Conservation (phyloP, 1,140 invertebrate genomes). For the Caenorhabditis inopinata region DNA sequence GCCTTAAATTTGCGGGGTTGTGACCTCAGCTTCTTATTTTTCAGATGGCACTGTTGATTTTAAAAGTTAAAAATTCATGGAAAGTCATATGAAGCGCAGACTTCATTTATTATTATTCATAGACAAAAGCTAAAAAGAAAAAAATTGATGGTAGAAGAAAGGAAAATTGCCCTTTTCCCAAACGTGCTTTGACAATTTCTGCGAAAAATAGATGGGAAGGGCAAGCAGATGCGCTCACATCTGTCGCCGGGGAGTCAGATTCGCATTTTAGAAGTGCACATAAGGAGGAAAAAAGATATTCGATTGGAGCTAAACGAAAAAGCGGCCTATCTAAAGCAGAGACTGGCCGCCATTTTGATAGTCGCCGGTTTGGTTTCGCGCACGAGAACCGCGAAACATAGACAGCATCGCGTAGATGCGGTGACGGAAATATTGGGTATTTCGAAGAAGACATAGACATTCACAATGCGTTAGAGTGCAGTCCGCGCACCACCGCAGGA, state of each 20-base stretch:
- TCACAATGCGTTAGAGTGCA: slow-evolving; percentile 1
- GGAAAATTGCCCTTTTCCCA: not conserved
- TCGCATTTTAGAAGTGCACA: slow-evolving; percentile 2
- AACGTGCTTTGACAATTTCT: not conserved
- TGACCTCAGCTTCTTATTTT: no score
- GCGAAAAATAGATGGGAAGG: not conserved
- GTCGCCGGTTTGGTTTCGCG: slow-evolving; percentile 30
- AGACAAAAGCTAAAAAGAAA: no score
- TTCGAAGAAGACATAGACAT: slow-evolving; percentile 9
- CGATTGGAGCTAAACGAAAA: not conserved
- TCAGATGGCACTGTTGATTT: no score
- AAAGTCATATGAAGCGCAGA: no score
- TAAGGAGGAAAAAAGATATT: not conserved
- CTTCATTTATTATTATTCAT: no score
- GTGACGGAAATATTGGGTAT: not conserved
- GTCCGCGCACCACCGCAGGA: slow-evolving; percentile 28
- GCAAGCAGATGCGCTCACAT: slow-evolving; percentile 7
- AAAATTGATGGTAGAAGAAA: no score
- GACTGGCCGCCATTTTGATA: slow-evolving; percentile 27
- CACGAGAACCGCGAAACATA: slow-evolving; percentile 21
- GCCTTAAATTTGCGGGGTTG: no score
- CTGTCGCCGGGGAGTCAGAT: slow-evolving; percentile 2
- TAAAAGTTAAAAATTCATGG: no score
- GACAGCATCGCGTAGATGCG: slow-evolving; percentile 4
- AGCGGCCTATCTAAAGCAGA: slow-evolving; percentile 20